Conservation (phyloP, 2,113 vertebrate species). For the Donacobius atricapilla region DNA sequence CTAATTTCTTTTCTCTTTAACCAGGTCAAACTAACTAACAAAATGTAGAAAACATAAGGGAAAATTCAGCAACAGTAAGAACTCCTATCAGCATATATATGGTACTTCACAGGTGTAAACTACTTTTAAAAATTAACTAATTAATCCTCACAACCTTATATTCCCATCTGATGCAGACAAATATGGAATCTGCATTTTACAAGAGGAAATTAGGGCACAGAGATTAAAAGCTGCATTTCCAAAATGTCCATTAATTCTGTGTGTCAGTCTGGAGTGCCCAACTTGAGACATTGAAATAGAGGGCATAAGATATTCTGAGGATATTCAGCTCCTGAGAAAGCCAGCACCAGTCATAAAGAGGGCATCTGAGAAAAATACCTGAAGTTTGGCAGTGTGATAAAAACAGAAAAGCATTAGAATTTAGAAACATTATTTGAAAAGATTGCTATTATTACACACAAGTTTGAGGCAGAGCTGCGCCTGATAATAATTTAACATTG, state of each 20-base stretch:
- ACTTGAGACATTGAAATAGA: background rate
- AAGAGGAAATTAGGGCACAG: slow-evolving; percentile 1
- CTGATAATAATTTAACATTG: background rate
- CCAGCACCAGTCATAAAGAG: background rate
- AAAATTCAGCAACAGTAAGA: background rate
- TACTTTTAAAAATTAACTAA: slow-evolving; percentile 32
- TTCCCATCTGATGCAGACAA: slow-evolving; percentile 33
- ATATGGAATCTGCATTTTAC: background rate
- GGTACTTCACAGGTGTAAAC: background rate
- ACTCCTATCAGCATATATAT: background rate
- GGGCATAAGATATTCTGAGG: background rate
- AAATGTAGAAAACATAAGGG: background rate
- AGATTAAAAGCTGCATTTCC: background rate
- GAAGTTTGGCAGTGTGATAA: background rate
- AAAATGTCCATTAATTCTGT: slow-evolving; percentile 2
- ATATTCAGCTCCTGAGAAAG: background rate
- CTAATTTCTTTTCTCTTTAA: background rate
- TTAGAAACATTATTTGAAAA: background rate
- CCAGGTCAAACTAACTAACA: background rate
- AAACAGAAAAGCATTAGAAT: background rate
- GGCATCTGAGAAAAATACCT: background rate
- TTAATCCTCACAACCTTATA: slow-evolving; percentile 46
- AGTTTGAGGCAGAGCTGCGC: background rate
- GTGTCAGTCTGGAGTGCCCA: background rate
- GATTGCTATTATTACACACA: background rate